A percentile compares a stretch with the other conserved stretches of the same genome.
phyloP scores from a whole-genome alignment of 2,797 vertebrate genomes.

The Eulemur coronatus region DNA sequence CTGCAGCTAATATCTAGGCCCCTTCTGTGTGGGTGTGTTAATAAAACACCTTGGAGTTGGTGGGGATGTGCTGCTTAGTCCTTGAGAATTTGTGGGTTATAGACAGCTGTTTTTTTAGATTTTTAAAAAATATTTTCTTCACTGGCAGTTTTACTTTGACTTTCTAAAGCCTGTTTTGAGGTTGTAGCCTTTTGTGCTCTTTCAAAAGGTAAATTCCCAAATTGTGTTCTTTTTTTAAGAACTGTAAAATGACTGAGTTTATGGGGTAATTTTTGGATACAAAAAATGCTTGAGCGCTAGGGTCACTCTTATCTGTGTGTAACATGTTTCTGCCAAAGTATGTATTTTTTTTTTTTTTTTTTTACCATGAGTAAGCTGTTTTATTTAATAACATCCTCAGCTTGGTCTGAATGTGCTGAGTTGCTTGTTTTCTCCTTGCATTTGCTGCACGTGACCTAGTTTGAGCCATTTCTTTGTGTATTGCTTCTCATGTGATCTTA shows the following conservation, averaged over 20 bases:
- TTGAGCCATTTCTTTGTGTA: constrained; percentile 45
- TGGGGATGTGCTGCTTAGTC: not conserved
- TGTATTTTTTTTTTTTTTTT: not conserved
- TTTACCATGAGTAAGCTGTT: constrained; percentile 34
- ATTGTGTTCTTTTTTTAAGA: not conserved
- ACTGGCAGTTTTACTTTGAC: constrained; percentile 22
- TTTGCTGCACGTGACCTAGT: constrained; percentile 9
- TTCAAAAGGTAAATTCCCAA: constrained; percentile 2
- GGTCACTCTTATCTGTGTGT: constrained; percentile 38
- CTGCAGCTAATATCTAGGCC: not conserved
- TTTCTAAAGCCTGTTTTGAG: constrained; percentile 17
- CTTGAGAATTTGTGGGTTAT: not conserved
- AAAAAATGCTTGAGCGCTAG: not conserved
- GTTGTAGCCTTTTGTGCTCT: not conserved
- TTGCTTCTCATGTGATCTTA: constrained; percentile 40
- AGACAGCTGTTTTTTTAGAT: not conserved
- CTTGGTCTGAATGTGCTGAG: constrained; percentile 58
- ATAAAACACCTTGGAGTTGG: not conserved
- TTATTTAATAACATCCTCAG: not conserved
- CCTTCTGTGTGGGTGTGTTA: not conserved
- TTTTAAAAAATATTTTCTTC: constrained; percentile 14
- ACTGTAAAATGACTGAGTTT: not conserved
- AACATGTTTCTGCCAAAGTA: constrained; percentile 42
- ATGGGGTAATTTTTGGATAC: not conserved
- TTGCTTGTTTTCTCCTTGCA: not conserved